phyloP scores from a whole-genome alignment of 2,888 invertebrate genomes.

The Bibio marci region DNA sequence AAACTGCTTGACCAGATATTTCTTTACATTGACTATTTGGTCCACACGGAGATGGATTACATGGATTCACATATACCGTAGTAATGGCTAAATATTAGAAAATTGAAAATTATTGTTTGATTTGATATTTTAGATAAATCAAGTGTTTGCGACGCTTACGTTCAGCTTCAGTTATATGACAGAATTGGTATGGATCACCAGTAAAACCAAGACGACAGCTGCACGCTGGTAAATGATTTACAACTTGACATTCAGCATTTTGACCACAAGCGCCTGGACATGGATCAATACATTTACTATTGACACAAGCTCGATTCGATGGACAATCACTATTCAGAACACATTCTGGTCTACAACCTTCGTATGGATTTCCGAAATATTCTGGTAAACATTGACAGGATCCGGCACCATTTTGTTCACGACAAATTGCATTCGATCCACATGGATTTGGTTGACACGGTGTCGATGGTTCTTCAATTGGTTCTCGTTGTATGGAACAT shows the following conservation, averaged over 20 bases:
- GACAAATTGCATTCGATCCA: conserved; percentile 52
- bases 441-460: conserved; percentile 52
- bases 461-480: conserved; percentile 12
- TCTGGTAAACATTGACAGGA: conserved; percentile 55
- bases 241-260: conserved; percentile 54
- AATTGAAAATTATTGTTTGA: background rate
- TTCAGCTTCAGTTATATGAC: background rate
- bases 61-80: conserved; percentile 37
- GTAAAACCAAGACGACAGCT: conserved; percentile 51
- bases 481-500: conserved; percentile 33
- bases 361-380: conserved; percentile 42
- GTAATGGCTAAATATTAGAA: conserved; percentile 25
- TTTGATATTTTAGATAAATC: background rate
- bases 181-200: conserved; percentile 40
- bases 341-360: conserved; percentile 66
- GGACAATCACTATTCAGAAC: conserved; percentile 61
- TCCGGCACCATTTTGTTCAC: conserved; percentile 49
- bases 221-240: conserved; percentile 66
- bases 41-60: conserved; percentile 65
- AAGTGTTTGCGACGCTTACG: no score
- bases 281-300: conserved; percentile 56
- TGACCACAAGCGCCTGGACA: conserved; percentile 60
- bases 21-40: conserved; percentile 65
- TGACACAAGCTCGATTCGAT: conserved; percentile 50
- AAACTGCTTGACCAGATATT: conserved; percentile 50